These are phyloP conservation scores for Ferrisia virgata DNA, from an alignment of 2,888 invertebrate species.

Conservation along the genomic window DNA sequence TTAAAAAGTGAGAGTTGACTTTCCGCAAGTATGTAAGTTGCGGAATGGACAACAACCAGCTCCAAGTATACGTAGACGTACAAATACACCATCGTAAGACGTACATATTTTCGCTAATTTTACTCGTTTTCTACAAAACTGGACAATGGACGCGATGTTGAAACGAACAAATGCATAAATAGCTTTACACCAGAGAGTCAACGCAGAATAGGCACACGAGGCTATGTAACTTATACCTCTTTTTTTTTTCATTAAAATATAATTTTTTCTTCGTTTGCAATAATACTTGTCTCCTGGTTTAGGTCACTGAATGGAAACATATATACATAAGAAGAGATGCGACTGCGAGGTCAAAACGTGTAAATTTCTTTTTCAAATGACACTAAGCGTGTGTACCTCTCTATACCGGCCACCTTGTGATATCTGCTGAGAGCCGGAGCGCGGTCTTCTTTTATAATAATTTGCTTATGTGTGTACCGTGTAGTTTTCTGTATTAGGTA, in stretches of 20 bases:
- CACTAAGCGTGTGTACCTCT: neutral
- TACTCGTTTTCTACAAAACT: neutral
- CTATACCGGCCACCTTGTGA: neutral
- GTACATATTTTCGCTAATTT: neutral
- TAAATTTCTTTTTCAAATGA: neutral
- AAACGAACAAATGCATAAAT: neutral
- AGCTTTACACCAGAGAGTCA: neutral
- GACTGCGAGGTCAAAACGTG: neutral
- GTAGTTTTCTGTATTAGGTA: too few species aligned
- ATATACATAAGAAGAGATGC: neutral
- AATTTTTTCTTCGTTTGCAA: neutral
- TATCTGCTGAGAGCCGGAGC: neutral
- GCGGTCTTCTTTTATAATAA: neutral
- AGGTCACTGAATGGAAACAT: neutral
- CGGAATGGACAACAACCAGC: neutral
- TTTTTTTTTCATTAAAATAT: neutral
- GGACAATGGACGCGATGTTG: neutral
- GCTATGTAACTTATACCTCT: neutral
- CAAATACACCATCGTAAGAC: too few species aligned
- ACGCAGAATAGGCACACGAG: neutral
- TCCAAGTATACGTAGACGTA: neutral
- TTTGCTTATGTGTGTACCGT: neutral
- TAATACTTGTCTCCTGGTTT: neutral
- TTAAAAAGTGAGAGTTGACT: neutral
- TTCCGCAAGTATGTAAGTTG: neutral